Base-by-base conservation (phyloP, 2,888 invertebrate genomes). In the Metallyticus violacea region DNA sequence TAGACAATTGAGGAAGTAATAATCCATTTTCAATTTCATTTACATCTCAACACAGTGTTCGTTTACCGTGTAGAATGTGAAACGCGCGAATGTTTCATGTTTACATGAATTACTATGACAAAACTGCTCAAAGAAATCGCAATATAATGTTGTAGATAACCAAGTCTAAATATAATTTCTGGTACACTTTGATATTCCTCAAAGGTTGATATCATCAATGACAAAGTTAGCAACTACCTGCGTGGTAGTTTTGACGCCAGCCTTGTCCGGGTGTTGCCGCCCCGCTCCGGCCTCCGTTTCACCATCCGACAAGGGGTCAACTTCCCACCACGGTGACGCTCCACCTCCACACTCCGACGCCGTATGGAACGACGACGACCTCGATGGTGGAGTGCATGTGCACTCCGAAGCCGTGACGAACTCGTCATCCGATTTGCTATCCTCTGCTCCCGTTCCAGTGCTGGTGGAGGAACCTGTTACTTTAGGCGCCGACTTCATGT, bases 381-480 rank as follows among this genome's bases (percentile, higher is more conserved):
- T 92, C 6, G 95, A 95, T 87, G 94, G 94, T 30, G 95, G 95
- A 6, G 94, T 93, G 87, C 91, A 90, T 80, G 95, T 95, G 89
- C 94, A 94, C 89, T 95, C 95, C 0, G 95, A 95, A 22, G 95
- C 95, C 2, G 95, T 95, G 62, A 93, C 93, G 91, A 95, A 95
- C 87, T 94, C 94, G 88, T 95, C 95, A 87, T 94, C 94, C 1
- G 93, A 92, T 89, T 91, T 92, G 62, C 88, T 89, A 86, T 88
- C 88, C 27, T 88, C 88, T 62, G 88, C 88, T 4, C 87, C 85
- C 9, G 86, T 85, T 78, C 80, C 77, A 27, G 86, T 28, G 29
- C 78, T 80, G 25, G 81, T 15, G 15, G 85, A 15, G 79, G 79
- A 79, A 6, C 86, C 27, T 15, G 62, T 40, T 9, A 76, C 77